Conservation (phyloP, 2,797 vertebrate species). For the Trachops cirrhosus region DNA sequence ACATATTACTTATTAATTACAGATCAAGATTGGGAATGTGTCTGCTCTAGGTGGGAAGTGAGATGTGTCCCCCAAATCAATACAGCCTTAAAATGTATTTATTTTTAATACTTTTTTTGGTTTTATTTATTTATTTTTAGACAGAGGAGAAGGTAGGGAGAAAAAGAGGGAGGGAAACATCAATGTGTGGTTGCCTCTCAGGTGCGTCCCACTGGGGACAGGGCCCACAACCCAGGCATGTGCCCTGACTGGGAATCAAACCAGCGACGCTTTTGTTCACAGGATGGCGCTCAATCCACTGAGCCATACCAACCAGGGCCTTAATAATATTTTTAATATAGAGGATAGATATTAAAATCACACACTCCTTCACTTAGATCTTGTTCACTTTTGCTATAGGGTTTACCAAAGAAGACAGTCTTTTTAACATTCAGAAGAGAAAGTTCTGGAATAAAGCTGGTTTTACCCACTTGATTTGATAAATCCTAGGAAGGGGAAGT, state of each 20-base stretch:
- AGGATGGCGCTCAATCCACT: no score
- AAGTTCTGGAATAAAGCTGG: not conserved
- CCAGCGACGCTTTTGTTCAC: no score
- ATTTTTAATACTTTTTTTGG: not conserved
- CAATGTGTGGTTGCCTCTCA: no score
- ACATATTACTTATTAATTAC: not conserved
- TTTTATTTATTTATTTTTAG: no score
- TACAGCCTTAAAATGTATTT: not conserved
- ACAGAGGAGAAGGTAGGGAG: no score
- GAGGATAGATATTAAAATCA: not conserved
- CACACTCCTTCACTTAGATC: not conserved
- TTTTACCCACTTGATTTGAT: not conserved
- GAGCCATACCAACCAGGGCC: no score
- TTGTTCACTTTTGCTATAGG: not conserved
- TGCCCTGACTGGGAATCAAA: no score
- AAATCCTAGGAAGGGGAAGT: not conserved
- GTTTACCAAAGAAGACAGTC: not conserved
- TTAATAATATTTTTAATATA: not conserved
- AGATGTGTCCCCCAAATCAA: not conserved
- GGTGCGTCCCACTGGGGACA: no score
- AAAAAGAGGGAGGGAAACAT: no score
- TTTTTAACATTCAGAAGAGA: not conserved
- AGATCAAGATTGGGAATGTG: not conserved
- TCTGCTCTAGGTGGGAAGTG: not conserved
- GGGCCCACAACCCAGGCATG: no score